A percentile compares a stretch with the other conserved stretches of the same genome.
Evolutionary conservation across 2,888 invertebrate genomes (phyloP).

Genomic region (Nematopogon swammerdamellus): DNA sequence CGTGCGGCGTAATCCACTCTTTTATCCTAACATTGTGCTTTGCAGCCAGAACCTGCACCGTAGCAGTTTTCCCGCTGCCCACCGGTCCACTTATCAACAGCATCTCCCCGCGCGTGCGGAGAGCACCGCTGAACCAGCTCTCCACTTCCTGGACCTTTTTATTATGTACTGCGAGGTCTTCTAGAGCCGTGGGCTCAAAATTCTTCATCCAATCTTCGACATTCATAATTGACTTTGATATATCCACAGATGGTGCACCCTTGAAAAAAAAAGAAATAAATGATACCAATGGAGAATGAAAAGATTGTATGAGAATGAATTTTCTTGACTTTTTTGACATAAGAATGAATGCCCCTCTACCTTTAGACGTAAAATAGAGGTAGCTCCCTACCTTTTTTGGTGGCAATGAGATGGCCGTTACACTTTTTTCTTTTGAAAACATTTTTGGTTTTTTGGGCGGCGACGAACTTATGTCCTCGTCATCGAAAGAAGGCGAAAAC

Average conservation of each 20-base stretch:
- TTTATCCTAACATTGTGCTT: slow-evolving; percentile 58
- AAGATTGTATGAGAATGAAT: too few species aligned
- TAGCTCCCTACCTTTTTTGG: too few species aligned
- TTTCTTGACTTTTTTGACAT: too few species aligned
- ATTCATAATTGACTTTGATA: slow-evolving; percentile 2
- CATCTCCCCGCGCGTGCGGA: slow-evolving; percentile 34
- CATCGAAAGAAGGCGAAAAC: slow-evolving; percentile 40
- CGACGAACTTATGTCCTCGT: slow-evolving; percentile 19
- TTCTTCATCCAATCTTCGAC: slow-evolving; percentile 57
- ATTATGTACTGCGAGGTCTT: slow-evolving; percentile 69
- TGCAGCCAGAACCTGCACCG: slow-evolving; percentile 63
- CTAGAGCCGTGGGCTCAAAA: slow-evolving; percentile 54
- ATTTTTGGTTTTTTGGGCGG: slow-evolving; percentile 18
- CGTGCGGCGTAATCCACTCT: slow-evolving; percentile 83
- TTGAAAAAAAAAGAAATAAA: not conserved
- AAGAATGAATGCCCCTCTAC: too few species aligned
- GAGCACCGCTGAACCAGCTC: slow-evolving; percentile 55
- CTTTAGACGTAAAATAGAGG: too few species aligned
- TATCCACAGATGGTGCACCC: not conserved
- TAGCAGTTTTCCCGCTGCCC: slow-evolving; percentile 80
- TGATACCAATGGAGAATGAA: too few species aligned
- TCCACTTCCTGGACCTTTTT: slow-evolving; percentile 74
- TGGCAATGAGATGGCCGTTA: too few species aligned
- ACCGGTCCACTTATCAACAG: slow-evolving; percentile 78
- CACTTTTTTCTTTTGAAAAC: too few species aligned